Evolutionary conservation across 2,113 vertebrate genomes (phyloP), one percentile per base, ranked within the genome.

Genomic region (Thamnophis sirtalis): DNA sequence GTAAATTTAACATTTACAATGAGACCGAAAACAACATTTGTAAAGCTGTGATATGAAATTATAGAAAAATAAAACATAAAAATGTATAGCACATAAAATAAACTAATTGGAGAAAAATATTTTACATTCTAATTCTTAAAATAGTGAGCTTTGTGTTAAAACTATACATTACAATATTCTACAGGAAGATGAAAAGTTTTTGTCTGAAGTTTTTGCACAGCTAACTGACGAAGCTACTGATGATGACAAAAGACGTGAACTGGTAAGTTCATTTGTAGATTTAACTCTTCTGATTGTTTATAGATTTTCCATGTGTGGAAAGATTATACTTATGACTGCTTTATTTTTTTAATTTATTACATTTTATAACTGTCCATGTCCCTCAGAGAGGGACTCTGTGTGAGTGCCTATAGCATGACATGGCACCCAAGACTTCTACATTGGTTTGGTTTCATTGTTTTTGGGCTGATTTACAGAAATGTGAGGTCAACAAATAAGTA

Each of bases 191-290:
- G 99, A 99, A 95, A 99, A 99, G 93, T 99, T 99, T 98, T 96
- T 99, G 93, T 99, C 99, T 2, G 99, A 99, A 97, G 98, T 99
- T 95, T 99, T 99, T 98, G 99, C 99, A 97, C 99, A 99, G 60
- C 98, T 99, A 96, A 99, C 99, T 92, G 99, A 99, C 95, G 99
- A 99, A 96, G 98, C 98, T 93, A 99, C 99, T 8, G 99, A 99
- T 13, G 98, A 99, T 89, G 98, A 98, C 96, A 99, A 99, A 96
- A 97, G 99, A 49, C 98, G 99, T 97, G 99, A 99, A 96, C 96
- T 99, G 97, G 99, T 99, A 96, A 98, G 98, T 94, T 0, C 7
- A 58, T 56, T 49, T 24, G 33, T 89, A n/a, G 38, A 50, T 55
- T 91, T 86, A 56, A 53, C 9, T 63, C 73, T 21, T 22, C 17